Conservation (phyloP, 2,888 invertebrate species). For the Tachina grossa region DNA sequence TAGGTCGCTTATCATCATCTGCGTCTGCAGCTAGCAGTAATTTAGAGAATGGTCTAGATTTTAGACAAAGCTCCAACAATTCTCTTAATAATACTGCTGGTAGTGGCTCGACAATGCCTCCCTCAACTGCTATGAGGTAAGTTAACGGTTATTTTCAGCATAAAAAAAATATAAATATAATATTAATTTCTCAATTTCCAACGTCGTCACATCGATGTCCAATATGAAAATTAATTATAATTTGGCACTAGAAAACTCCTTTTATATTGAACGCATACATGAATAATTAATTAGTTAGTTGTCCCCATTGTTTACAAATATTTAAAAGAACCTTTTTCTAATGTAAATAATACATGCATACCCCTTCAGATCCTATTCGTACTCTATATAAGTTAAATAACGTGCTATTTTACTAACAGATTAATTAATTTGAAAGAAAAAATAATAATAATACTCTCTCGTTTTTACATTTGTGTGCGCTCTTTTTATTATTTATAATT, state of each 20-base stretch:
- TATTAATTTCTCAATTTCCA: background rate
- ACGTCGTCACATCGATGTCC: background rate
- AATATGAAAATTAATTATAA: background rate
- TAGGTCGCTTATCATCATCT: slow-evolving; percentile 61
- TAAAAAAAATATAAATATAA: background rate
- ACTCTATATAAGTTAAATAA: slow-evolving; percentile 2
- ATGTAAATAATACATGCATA: background rate
- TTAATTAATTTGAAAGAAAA: slow-evolving; percentile 31
- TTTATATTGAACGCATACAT: background rate
- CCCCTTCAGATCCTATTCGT: background rate
- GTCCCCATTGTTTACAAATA: background rate
- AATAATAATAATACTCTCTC: slow-evolving; percentile 63
- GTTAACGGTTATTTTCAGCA: slow-evolving; percentile 7
- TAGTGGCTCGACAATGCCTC: slow-evolving; percentile 38
- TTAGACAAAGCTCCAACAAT: slow-evolving; percentile 75
- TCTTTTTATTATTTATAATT: slow-evolving; percentile 51
- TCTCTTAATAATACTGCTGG: slow-evolving; percentile 47
- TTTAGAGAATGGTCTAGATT: slow-evolving; percentile 79
- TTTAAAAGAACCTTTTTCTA: slow-evolving; percentile 6
- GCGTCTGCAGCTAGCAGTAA: slow-evolving; percentile 48
- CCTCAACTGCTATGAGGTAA: slow-evolving; percentile 57
- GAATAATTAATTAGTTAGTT: background rate
- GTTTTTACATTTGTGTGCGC: slow-evolving; percentile 64
- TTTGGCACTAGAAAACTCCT: background rate
- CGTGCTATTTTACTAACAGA: slow-evolving; percentile 68